A percentile compares a stretch with the other conserved stretches of the same genome.
Conservation (phyloP, 2,888 invertebrate species). For the Chrysolina haemoptera region DNA sequence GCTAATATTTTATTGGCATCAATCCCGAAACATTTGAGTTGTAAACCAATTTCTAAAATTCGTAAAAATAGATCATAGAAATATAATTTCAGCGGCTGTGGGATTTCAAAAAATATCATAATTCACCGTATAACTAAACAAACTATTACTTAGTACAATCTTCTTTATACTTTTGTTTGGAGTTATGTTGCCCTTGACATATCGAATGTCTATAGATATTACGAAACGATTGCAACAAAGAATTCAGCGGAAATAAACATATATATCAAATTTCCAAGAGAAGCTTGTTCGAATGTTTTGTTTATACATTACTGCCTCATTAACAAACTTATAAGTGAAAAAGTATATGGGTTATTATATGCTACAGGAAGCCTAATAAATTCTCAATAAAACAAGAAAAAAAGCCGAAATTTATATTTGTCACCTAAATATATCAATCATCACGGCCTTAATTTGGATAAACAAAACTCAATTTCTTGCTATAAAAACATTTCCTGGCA, state of each 20-base stretch:
- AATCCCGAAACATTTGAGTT: background rate
- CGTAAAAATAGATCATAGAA: background rate
- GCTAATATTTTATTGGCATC: background rate
- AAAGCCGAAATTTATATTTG: slow-evolving; percentile 31
- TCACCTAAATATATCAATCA: slow-evolving; percentile 36
- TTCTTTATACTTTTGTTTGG: slow-evolving; percentile 9
- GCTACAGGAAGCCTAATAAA: slow-evolving; percentile 33
- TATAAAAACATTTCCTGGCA: slow-evolving; percentile 25
- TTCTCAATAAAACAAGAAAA: slow-evolving; percentile 30
- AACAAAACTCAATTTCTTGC: slow-evolving; percentile 33
- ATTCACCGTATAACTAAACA: slow-evolving; percentile 13
- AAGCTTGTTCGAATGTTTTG: background rate
- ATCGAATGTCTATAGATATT: background rate
- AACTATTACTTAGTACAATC: background rate
- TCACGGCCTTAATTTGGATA: slow-evolving; percentile 35
- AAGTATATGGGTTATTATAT: slow-evolving; percentile 32
- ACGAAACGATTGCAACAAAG: background rate
- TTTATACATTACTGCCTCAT: background rate
- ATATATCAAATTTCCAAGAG: background rate
- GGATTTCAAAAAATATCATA: background rate
- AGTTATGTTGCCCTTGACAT: background rate
- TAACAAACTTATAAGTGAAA: slow-evolving; percentile 28
- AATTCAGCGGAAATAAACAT: background rate
- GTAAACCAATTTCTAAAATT: background rate
- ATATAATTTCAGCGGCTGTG: background rate